These are phyloP conservation scores for Coptodon bakossiorum DNA, from an alignment of 2,113 vertebrate genomes.

Conservation along the genomic window DNA sequence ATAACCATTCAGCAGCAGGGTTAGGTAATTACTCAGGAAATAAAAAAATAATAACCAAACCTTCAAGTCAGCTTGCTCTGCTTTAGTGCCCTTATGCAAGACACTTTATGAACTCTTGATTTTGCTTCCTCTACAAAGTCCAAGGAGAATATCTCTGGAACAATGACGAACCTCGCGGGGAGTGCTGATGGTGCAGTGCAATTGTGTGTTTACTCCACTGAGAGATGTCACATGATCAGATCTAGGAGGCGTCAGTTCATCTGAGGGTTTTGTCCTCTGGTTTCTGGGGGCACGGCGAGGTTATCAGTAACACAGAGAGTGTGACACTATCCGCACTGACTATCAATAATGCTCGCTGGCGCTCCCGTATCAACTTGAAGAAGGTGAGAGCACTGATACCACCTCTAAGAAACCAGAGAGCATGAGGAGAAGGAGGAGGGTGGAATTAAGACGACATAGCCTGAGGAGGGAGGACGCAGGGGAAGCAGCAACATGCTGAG, in stretches of 20 bases:
- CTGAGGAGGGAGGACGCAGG: not conserved
- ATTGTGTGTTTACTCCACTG: not conserved
- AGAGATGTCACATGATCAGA: not conserved
- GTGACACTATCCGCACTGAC: conserved; percentile 30
- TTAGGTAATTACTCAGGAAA: not conserved
- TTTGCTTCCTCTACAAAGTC: not conserved
- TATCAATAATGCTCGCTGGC: conserved; percentile 18
- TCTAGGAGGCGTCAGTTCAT: not conserved
- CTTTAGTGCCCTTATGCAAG: not conserved
- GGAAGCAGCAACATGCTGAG: conserved; percentile 1
- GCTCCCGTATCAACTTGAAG: conserved; percentile 9
- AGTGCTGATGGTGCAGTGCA: not conserved
- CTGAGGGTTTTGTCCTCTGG: conserved; percentile 3
- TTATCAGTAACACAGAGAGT: conserved; percentile 44
- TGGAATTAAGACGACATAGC: not conserved
- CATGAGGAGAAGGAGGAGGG: not conserved
- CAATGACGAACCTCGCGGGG: not conserved
- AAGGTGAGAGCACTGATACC: conserved; percentile 9
- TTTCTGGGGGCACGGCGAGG: conserved; percentile 3
- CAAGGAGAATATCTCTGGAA: not conserved
- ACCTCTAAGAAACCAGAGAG: conserved; percentile 29
- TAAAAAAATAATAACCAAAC: not conserved
- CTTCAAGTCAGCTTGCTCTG: not conserved
- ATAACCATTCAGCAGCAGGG: not conserved
- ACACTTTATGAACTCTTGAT: not conserved